phyloP scores from a whole-genome alignment of 1,140 invertebrate species.

The Leguminivora glycinivorella region DNA sequence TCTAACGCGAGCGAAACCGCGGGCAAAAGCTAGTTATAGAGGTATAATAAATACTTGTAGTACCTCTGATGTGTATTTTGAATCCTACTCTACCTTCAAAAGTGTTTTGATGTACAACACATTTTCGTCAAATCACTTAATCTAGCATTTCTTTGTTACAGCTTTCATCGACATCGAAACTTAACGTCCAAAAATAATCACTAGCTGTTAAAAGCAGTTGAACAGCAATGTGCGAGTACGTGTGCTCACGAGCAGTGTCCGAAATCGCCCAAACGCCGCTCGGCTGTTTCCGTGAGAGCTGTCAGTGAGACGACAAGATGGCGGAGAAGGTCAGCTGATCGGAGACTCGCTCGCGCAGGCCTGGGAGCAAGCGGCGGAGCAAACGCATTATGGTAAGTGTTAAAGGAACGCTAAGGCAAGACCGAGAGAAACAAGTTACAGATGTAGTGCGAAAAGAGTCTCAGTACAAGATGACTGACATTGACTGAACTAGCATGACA shows the following conservation, averaged over 20 bases:
- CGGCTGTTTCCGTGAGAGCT: constrained; percentile 41
- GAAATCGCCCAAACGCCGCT: neutral
- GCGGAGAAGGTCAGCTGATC: constrained; percentile 74
- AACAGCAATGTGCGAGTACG: constrained; percentile 36
- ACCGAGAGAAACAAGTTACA: no score
- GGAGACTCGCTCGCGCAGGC: constrained; percentile 58
- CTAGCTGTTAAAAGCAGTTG: neutral
- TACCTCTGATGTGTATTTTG: no score
- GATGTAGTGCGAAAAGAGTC: no score
- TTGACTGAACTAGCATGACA: no score
- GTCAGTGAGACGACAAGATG: constrained; percentile 54
- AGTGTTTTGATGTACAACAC: no score
- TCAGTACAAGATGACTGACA: no score
- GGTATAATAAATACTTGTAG: no score
- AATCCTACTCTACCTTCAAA: no score
- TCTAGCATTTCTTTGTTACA: constrained; percentile 10
- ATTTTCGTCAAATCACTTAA: no score
- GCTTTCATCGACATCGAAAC: constrained; percentile 9
- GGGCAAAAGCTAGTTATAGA: no score
- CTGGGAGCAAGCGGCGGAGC: constrained; percentile 56
- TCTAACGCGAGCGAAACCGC: no score
- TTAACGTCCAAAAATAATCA: neutral
- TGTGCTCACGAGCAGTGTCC: neutral
- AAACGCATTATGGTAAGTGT: constrained; percentile 67
- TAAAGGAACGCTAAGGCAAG: constrained; percentile 9